phyloP scores from a whole-genome alignment of 2,888 invertebrate genomes.

The Osmoderma eremita region DNA sequence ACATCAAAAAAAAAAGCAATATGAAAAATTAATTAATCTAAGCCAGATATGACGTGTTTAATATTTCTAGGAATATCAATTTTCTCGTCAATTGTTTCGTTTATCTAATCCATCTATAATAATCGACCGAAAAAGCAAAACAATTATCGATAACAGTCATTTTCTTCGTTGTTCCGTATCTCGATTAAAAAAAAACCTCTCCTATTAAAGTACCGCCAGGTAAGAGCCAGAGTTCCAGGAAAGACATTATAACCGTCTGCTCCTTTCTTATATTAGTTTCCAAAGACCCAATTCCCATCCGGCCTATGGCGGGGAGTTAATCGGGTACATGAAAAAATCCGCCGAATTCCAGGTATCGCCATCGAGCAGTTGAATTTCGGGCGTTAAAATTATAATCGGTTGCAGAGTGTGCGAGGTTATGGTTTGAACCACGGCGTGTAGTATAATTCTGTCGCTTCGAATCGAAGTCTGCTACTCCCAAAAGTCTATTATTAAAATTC shows the following conservation, averaged over 20 bases:
- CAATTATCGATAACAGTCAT: background rate
- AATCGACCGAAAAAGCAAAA: too few species aligned
- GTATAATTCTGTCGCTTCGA: slow-evolving; percentile 4
- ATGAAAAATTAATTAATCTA: background rate
- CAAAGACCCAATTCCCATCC: slow-evolving; percentile 28
- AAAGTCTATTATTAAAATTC: slow-evolving; percentile 36
- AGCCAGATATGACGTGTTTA: background rate
- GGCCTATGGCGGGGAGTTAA: slow-evolving; percentile 5
- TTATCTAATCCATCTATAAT: too few species aligned
- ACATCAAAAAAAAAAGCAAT: background rate
- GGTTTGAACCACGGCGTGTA: slow-evolving; percentile 13
- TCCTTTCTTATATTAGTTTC: background rate
- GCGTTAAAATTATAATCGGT: slow-evolving; percentile 29
- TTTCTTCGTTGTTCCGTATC: background rate
- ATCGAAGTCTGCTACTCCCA: slow-evolving; percentile 5
- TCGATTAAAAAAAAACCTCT: too few species aligned
- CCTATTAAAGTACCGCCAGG: background rate
- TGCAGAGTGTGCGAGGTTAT: slow-evolving; percentile 27
- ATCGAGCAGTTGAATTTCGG: background rate
- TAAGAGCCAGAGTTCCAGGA: slow-evolving; percentile 18
- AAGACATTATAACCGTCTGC: background rate
- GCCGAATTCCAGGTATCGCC: slow-evolving; percentile 21
- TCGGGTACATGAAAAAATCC: slow-evolving; percentile 34
- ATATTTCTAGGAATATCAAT: too few species aligned
- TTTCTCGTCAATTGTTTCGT: too few species aligned